Conservation (phyloP, 2,797 vertebrate species). For the Megalops cyprinoides region DNA sequence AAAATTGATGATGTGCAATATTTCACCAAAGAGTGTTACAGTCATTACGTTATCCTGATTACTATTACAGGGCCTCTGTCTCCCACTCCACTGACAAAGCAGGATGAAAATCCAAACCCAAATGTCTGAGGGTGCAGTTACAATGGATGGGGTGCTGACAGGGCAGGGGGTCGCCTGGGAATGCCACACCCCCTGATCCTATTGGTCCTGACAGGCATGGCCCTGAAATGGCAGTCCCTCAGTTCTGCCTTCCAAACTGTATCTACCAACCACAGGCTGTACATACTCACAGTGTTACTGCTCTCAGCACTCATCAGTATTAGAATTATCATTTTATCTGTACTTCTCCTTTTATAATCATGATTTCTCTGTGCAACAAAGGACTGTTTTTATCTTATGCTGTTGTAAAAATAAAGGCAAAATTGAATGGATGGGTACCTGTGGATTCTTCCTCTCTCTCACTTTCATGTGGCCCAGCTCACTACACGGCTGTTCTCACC, state of each 20-base stretch:
- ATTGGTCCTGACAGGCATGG: too few species aligned
- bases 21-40: slow-evolving; percentile 32
- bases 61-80: slow-evolving; percentile 1
- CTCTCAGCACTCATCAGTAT: slow-evolving; percentile 43
- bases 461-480: background rate
- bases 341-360: slow-evolving; percentile 42
- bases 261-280: slow-evolving; percentile 37
- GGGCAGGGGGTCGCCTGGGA: too few species aligned
- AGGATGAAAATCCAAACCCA: too few species aligned
- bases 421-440: slow-evolving; percentile 44
- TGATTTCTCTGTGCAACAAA: slow-evolving; percentile 54
- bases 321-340: slow-evolving; percentile 39
- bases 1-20: slow-evolving; percentile 23
- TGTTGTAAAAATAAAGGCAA: slow-evolving; percentile 74
- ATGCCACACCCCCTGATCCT: too few species aligned
- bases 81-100: too few species aligned
- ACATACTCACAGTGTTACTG: slow-evolving; percentile 43
- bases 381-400: slow-evolving; percentile 71
- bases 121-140: too few species aligned
- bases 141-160: too few species aligned
- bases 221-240: too few species aligned
- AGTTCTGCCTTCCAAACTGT: background rate
- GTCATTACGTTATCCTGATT: background rate
- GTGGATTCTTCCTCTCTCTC: slow-evolving; percentile 36
- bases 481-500: background rate